Evolutionary conservation across 2,888 invertebrate species (phyloP).

Genomic region (Ctenicera cuprea): DNA sequence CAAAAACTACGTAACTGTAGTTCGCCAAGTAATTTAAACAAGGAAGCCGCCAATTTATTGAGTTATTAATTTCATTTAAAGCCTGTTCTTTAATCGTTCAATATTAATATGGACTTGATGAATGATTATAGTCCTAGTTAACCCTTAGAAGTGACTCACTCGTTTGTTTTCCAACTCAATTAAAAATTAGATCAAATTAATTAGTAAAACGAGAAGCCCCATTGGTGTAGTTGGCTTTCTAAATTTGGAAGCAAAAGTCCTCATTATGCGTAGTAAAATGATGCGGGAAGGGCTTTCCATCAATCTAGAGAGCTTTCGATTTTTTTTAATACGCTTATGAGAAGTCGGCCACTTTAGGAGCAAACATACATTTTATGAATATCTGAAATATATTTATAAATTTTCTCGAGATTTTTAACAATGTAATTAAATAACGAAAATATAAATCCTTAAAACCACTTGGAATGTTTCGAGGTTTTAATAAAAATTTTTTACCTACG

Average conservation of each 20-base stretch:
- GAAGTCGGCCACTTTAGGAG: slow-evolving; percentile 4
- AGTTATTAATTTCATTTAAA: slow-evolving; percentile 42
- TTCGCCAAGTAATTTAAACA: slow-evolving; percentile 34
- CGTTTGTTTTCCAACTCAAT: slow-evolving; percentile 37
- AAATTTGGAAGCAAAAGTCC: slow-evolving; percentile 12
- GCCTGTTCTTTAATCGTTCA: slow-evolving; percentile 35
- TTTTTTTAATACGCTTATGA: slow-evolving; percentile 4
- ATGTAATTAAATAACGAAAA: slow-evolving; percentile 1
- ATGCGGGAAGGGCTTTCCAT: slow-evolving; percentile 19
- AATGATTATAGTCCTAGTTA: slow-evolving; percentile 39
- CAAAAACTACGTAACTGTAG: slow-evolving; percentile 32
- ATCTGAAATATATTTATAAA: neutral
- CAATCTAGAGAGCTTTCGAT: slow-evolving; percentile 3
- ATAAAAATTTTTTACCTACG: neutral
- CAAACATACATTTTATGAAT: neutral
- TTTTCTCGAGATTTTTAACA: neutral
- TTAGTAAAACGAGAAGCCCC: slow-evolving; percentile 22
- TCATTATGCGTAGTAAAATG: slow-evolving; percentile 12
- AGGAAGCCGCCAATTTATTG: slow-evolving; percentile 39
- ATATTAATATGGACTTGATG: slow-evolving; percentile 36
- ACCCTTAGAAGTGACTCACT: slow-evolving; percentile 36
- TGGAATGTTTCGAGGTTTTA: neutral
- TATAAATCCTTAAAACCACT: neutral
- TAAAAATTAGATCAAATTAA: slow-evolving; percentile 44
- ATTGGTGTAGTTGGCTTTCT: neutral